These are phyloP conservation scores for Acomys russatus DNA, from an alignment of 2,797 vertebrate genomes.

Conservation along the genomic window DNA sequence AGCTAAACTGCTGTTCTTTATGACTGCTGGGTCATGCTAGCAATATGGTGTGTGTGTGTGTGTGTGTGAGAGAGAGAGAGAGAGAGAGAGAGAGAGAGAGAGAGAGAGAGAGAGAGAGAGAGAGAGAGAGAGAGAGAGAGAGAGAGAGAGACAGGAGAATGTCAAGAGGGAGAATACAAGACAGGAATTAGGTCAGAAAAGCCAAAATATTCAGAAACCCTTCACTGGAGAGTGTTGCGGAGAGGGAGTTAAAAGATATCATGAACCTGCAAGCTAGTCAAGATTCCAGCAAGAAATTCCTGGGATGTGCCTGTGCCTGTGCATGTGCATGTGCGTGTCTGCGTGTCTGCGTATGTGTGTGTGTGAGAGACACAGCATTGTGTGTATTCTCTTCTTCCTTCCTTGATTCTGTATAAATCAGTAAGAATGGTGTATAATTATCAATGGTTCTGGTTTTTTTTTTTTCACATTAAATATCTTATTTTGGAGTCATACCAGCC, in stretches of 20 bases:
- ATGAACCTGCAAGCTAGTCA: not conserved
- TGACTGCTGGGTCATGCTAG: conserved; percentile 4
- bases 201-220: conserved; percentile 16
- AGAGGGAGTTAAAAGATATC: not conserved
- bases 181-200: conserved; percentile 47
- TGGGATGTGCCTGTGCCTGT: not conserved
- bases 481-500: not conserved
- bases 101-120: not conserved
- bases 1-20: not conserved
- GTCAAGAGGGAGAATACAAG: conserved; percentile 20
- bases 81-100: not conserved
- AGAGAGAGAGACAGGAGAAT: not conserved
- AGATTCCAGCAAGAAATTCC: not conserved
- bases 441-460: not conserved
- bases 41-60: not conserved
- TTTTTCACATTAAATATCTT: not conserved
- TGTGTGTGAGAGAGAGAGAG: too few relatives aligned
- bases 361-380: not conserved
- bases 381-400: not conserved
- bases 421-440: not conserved
- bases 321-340: not conserved
- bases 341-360: not conserved
- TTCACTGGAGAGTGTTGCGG: not conserved
- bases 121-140: not conserved
- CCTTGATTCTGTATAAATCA: conserved; percentile 29